Base-by-base conservation (phyloP, 2,888 invertebrate species). In the Drosophila mayaguana region DNA sequence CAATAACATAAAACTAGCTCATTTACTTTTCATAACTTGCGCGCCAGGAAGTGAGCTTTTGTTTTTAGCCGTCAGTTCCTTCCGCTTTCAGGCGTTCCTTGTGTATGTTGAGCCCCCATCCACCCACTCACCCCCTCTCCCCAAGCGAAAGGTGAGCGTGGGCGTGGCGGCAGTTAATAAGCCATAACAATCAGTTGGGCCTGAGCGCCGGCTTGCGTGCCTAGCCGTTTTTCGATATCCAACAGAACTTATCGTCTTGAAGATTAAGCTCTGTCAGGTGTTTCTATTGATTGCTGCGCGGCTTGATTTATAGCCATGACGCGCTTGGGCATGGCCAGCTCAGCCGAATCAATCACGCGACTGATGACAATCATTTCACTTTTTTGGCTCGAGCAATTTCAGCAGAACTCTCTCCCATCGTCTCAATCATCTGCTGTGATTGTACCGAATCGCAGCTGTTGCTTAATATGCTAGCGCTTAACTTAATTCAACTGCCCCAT, bases 11-110 rank as follows among this genome's bases (percentile, higher is more conserved):
- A 56, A 51, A 56, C 57, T 66, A 72, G 71, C 87, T 88, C 71
- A 83, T 84, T 80, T 89, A 88, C 86, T 74, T 85, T 85, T 85
- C 87, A 89, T 85, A 85, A 79, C 55, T 72, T 63, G 57, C 68
- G 61, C 63, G 72, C 57, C 80, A 80, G 90, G 88, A 89, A 85
- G 89, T 82, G 72, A 75, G 89, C 90, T 89, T 90, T 88, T 89
- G 80, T 80, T 84, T 89, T 81, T 69, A 85, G 85, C 90, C 80
- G 88, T 78, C 85, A 89, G 79, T 89, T 89, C 83, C 88, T 89
- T 89, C 88, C 88, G 90, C 66, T 78, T 56, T 48, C 43, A 50
- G 73, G 71, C 78, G 80, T 72, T 83, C 78, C 73, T 88, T 83
- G 80, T 81, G 79, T 77, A 60, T 70, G 57, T 56, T 72, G 45